A percentile compares a stretch with the other conserved stretches of the same genome.
These are phyloP conservation scores for Glyptemys insculpta DNA, from an alignment of 2,797 vertebrate species.

Conservation along the genomic window DNA sequence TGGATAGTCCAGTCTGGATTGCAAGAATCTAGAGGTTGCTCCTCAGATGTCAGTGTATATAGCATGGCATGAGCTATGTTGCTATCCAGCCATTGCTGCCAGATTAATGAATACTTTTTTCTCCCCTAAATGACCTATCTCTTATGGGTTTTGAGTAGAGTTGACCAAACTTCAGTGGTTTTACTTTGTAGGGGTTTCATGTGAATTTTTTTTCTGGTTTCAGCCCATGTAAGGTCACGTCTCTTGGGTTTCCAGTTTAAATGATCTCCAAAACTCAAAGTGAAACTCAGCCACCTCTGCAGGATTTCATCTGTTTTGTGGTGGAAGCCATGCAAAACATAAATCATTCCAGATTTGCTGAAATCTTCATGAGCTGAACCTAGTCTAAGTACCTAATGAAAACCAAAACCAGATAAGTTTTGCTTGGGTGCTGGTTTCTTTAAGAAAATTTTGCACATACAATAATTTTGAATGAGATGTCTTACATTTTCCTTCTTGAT, in stretches of 20 bases:
- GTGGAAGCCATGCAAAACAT: neutral
- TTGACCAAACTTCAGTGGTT: neutral
- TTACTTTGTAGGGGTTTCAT: neutral
- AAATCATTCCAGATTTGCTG: neutral
- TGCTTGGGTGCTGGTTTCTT: neutral
- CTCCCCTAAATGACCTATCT: neutral
- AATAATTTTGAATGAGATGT: neutral
- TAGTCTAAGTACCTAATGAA: neutral
- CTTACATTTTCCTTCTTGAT: neutral
- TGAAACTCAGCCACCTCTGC: neutral
- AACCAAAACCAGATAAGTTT: neutral
- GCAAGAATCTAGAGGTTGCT: neutral
- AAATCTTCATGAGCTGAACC: constrained; percentile 15
- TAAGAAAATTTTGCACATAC: neutral
- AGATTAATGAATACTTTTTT: neutral
- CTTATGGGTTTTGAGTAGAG: neutral
- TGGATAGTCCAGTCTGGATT: neutral
- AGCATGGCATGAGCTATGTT: neutral
- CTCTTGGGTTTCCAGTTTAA: neutral
- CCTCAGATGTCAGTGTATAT: neutral
- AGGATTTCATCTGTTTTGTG: neutral
- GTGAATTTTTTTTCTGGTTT: neutral
- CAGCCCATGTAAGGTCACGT: neutral
- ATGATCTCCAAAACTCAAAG: neutral
- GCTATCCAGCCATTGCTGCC: neutral